Conservation (phyloP, 2,888 invertebrate species). For the Stenodera caucasica region DNA sequence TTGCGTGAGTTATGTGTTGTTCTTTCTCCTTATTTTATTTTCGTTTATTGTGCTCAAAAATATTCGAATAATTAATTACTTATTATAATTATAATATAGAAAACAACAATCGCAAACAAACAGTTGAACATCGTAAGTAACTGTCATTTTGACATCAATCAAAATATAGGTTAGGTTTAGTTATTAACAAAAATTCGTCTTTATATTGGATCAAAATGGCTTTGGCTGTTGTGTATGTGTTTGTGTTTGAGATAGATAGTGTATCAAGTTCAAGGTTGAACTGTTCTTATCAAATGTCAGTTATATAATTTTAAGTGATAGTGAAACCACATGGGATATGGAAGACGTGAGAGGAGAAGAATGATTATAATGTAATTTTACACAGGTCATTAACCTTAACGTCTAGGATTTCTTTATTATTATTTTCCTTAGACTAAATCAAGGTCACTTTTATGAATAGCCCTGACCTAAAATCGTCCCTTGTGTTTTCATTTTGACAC, state of each 20-base stretch:
- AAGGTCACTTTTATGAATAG: background rate
- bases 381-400: background rate
- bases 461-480: background rate
- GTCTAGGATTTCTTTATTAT: background rate
- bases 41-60: background rate
- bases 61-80: too few relatives aligned
- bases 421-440: background rate
- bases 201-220: background rate
- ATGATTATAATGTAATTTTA: background rate
- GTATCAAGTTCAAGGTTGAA: slow-evolving; percentile 5
- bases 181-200: too few relatives aligned
- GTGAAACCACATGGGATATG: background rate
- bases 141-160: background rate
- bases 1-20: background rate
- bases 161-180: background rate
- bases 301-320: slow-evolving; percentile 7
- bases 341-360: background rate
- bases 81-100: too few relatives aligned
- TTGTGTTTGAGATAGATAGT: background rate
- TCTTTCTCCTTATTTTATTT: too few relatives aligned
- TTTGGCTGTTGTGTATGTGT: background rate
- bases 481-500: background rate
- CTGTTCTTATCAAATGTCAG: background rate
- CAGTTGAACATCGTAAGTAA: background rate
- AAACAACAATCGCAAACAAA: too few relatives aligned